Conservation (phyloP, 2,113 vertebrate species). For the Pelodiscus sinensis region DNA sequence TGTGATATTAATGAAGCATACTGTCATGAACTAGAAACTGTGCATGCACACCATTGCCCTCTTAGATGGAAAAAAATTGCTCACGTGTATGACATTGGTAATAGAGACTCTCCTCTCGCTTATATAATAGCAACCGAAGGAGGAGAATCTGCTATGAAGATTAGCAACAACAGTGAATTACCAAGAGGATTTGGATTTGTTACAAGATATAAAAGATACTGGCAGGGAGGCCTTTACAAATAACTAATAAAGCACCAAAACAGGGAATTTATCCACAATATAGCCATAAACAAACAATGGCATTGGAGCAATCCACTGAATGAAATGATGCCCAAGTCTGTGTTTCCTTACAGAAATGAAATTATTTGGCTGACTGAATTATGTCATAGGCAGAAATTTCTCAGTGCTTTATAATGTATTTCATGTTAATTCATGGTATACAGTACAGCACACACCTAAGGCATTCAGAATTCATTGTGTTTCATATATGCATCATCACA, state of each 20-base stretch:
- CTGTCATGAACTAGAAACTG: background rate
- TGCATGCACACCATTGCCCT: background rate
- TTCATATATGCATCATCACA: conserved; percentile 29
- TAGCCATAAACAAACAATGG: background rate
- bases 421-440: background rate
- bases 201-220: background rate
- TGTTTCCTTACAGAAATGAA: background rate
- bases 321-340: background rate
- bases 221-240: background rate
- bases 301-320: background rate
- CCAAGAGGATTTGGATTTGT: background rate
- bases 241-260: background rate
- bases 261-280: background rate
- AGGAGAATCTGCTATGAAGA: background rate
- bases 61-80: background rate
- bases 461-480: conserved; percentile 3
- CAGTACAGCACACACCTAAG: conserved; percentile 41
- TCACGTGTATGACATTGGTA: background rate
- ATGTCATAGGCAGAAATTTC: conserved; percentile 20
- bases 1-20: background rate
- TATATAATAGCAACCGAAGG: background rate
- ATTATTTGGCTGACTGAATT: background rate
- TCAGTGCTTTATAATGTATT: conserved; percentile 23
- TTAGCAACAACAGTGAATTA: background rate
- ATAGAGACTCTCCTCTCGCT: background rate